phyloP scores from a whole-genome alignment of 2,797 vertebrate species.

The Apodemus agrarius region DNA sequence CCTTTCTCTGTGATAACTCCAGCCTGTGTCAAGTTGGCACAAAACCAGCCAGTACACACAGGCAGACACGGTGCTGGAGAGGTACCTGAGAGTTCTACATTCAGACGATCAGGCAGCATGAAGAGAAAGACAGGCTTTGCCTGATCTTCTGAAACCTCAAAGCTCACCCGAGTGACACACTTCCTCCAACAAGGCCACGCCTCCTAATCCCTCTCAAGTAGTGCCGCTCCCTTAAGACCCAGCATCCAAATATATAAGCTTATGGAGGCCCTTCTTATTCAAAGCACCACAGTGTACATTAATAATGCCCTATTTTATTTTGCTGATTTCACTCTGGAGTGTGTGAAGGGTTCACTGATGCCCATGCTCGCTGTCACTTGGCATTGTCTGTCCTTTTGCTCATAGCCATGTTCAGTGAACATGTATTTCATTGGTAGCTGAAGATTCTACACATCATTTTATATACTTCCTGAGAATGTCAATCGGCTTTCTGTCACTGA shows the following conservation, averaged over 20 bases:
- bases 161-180: not conserved
- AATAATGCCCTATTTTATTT: not conserved
- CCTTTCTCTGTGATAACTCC: no score
- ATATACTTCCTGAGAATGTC: not conserved
- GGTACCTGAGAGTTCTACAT: not conserved
- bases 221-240: not conserved
- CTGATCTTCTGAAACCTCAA: not conserved
- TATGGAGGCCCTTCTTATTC: not conserved
- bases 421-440: not conserved
- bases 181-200: not conserved
- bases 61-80: not conserved
- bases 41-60: not conserved
- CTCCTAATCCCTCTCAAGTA: not conserved
- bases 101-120: not conserved
- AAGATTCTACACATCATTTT: not conserved
- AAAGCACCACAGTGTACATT: not conserved
- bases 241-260: not conserved
- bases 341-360: not conserved
- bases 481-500: not conserved
- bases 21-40: no score
- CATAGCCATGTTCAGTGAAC: not conserved
- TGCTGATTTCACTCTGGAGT: not conserved
- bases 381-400: not conserved
- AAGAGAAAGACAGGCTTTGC: not conserved
- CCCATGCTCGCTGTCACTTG: not conserved